These are phyloP conservation scores for Enteromius fasciolatus DNA, from an alignment of 2,797 vertebrate species.

Conservation along the genomic window DNA sequence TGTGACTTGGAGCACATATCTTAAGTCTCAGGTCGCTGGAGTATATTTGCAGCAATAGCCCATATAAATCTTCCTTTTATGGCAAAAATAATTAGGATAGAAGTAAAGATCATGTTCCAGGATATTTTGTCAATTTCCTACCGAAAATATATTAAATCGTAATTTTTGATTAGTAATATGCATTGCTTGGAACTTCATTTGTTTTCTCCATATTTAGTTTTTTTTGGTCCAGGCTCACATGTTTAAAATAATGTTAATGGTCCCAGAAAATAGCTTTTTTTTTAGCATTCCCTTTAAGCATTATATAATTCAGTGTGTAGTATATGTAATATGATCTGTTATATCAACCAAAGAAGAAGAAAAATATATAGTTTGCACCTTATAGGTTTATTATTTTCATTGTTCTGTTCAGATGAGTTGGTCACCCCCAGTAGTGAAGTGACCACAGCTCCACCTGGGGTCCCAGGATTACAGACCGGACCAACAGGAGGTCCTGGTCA, in stretches of 20 bases:
- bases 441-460: slow-evolving; percentile 59
- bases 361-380: background rate
- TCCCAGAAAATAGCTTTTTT: background rate
- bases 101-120: too few species aligned
- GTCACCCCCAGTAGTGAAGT: slow-evolving; percentile 66
- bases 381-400: background rate
- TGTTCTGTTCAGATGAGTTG: slow-evolving; percentile 70
- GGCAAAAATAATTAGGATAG: too few species aligned
- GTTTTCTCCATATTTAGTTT: too few species aligned
- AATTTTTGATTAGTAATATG: too few species aligned
- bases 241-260: background rate
- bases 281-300: background rate
- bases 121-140: too few species aligned
- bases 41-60: too few species aligned
- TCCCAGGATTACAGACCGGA: slow-evolving; percentile 70
- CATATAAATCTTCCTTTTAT: too few species aligned
- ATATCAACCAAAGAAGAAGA: background rate
- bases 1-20: too few species aligned
- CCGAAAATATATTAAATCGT: too few species aligned
- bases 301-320: background rate
- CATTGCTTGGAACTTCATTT: too few species aligned
- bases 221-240: too few species aligned
- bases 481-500: slow-evolving; percentile 71
- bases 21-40: too few species aligned
- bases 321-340: background rate